These are phyloP conservation scores for Calycopis cecrops DNA, from an alignment of 1,140 invertebrate species.

Conservation along the genomic window DNA sequence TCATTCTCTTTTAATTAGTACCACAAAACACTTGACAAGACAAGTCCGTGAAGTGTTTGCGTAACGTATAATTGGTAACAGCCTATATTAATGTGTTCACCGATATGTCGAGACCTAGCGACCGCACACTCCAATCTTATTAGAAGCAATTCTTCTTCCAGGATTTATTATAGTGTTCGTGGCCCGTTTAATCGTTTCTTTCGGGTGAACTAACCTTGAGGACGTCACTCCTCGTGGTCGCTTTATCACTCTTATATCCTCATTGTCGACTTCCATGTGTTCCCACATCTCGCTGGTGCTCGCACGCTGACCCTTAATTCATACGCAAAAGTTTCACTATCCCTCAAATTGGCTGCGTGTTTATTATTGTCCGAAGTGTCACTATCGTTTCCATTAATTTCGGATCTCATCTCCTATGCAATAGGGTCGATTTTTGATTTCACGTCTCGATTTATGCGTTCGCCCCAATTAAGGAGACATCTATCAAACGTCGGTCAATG, in stretches of 20 bases:
- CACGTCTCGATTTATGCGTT: background rate
- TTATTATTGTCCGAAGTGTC: conserved; percentile 8
- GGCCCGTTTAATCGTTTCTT: conserved; percentile 33
- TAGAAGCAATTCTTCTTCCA: conserved; percentile 24
- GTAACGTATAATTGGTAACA: too few relatives aligned
- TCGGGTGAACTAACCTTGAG: conserved; percentile 27
- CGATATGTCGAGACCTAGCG: too few relatives aligned
- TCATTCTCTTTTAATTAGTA: too few relatives aligned
- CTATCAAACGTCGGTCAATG: conserved; percentile 30
- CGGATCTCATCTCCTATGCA: conserved; percentile 7
- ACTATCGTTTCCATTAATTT: background rate
- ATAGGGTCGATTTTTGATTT: conserved; percentile 17
- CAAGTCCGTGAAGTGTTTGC: too few relatives aligned
- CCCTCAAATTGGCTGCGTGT: conserved; percentile 10
- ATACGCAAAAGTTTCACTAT: conserved; percentile 23
- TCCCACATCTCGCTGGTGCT: conserved; percentile 15
- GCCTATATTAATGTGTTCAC: too few relatives aligned
- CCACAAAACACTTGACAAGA: too few relatives aligned
- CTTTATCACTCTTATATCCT: conserved; percentile 40
- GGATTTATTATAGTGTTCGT: conserved; percentile 31
- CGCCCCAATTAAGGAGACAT: conserved; percentile 31
- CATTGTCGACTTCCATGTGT: conserved; percentile 32
- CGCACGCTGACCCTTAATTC: conserved; percentile 17
- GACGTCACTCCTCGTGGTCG: conserved; percentile 29
- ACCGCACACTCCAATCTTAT: conserved; percentile 13